Evolutionary conservation across 92 coral and sea anemone species (phyloP).

Genomic region (Zoanthus sociatus): DNA sequence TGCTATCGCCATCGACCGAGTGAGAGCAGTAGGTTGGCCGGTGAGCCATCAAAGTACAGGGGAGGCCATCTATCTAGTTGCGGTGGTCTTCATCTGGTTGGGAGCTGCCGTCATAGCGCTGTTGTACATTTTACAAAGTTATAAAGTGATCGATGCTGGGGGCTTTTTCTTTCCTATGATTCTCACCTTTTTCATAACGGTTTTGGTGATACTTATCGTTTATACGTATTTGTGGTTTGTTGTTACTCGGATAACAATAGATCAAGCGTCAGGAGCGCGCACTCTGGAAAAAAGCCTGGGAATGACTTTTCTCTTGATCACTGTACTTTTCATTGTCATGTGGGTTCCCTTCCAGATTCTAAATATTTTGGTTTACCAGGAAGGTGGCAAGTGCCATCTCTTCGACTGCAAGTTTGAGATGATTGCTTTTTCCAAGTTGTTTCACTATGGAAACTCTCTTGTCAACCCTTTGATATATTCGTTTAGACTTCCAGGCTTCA

Average conservation of each 20-base stretch:
- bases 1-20: slow-evolving; percentile 38
- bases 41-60: slow-evolving; percentile 1
- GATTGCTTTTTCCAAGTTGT: slow-evolving; percentile 30
- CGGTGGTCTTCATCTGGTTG: slow-evolving; percentile 13
- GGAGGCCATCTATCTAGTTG: neutral
- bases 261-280: slow-evolving; percentile 20
- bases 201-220: slow-evolving; percentile 12
- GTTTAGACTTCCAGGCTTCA: slow-evolving; percentile 33
- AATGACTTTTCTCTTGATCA: slow-evolving; percentile 31
- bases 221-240: slow-evolving; percentile 21
- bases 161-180: slow-evolving; percentile 44
- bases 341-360: slow-evolving; percentile 41
- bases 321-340: slow-evolving; percentile 27
- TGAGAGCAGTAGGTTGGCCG: slow-evolving; percentile 14
- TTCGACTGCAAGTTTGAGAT: slow-evolving; percentile 40
- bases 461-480: slow-evolving; percentile 41
- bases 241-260: neutral
- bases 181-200: slow-evolving; percentile 12
- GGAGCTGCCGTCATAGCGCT: slow-evolving; percentile 20
- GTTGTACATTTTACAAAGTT: neutral
- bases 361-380: slow-evolving; percentile 17
- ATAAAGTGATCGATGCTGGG: neutral
- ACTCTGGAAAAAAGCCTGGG: slow-evolving; percentile 32
- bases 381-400: neutral
- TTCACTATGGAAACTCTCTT: slow-evolving; percentile 40